A percentile compares a stretch with the other conserved stretches of the same genome.
Conservation (phyloP, 2,113 vertebrate species). For the Bos javanicus region DNA sequence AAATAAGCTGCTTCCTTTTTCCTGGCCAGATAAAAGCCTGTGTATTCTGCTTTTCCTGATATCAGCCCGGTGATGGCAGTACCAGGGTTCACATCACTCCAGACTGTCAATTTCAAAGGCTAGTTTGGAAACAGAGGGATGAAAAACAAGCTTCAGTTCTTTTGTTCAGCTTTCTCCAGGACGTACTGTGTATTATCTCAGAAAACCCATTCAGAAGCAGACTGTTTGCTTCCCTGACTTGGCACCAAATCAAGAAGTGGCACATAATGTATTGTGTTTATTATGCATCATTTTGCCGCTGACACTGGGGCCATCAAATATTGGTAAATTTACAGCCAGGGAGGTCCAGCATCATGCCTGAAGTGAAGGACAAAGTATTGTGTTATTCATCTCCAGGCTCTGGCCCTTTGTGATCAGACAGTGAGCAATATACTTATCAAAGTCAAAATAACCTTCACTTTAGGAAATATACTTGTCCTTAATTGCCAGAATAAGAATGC, state of each 20-base stretch:
- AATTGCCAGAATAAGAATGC: constrained; percentile 37
- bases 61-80: not conserved
- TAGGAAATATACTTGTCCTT: constrained; percentile 39
- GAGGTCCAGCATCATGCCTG: constrained; percentile 17
- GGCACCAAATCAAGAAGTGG: not conserved
- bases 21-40: not conserved
- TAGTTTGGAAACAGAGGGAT: not conserved
- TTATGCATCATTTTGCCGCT: constrained; percentile 54
- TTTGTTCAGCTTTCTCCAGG: not conserved
- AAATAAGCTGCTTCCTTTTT: constrained; percentile 45
- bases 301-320: constrained; percentile 34
- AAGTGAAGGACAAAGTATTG: constrained; percentile 50
- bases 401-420: constrained; percentile 30
- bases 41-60: not conserved
- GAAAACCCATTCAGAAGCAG: constrained; percentile 29
- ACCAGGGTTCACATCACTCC: not conserved
- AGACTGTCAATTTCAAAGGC: constrained; percentile 29
- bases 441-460: constrained; percentile 64
- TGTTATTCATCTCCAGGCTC: constrained; percentile 26
- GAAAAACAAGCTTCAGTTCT: constrained; percentile 25
- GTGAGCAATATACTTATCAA: constrained; percentile 45
- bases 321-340: constrained; percentile 50
- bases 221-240: constrained; percentile 21
- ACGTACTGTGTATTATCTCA: not conserved
- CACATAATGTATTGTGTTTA: not conserved